These are phyloP conservation scores for Ariopsis seemanni DNA, from an alignment of 2,113 vertebrate species.

Conservation along the genomic window DNA sequence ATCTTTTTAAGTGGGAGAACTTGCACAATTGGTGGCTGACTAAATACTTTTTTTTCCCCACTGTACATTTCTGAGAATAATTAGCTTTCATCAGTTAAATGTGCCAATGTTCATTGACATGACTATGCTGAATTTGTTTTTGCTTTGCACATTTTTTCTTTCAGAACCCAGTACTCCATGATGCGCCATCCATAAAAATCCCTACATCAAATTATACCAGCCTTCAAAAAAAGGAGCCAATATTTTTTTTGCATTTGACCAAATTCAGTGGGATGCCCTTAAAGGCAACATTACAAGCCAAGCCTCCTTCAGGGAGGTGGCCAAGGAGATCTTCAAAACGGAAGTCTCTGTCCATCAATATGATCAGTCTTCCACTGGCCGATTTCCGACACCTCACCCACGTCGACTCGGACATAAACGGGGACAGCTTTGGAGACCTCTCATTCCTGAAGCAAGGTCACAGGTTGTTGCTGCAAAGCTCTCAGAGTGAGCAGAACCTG, in stretches of 20 bases:
- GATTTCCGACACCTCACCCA: conserved; percentile 77
- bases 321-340: conserved; percentile 57
- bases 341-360: conserved; percentile 70
- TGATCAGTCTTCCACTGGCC: conserved; percentile 76
- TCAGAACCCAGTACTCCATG: conserved; percentile 5
- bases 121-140: background rate
- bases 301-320: conserved; percentile 61
- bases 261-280: conserved; percentile 66
- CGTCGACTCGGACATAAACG: conserved; percentile 62
- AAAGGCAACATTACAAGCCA: conserved; percentile 61
- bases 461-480: conserved; percentile 68
- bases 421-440: conserved; percentile 76
- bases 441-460: conserved; percentile 72
- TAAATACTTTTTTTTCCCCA: no score
- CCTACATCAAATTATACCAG: background rate
- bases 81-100: background rate
- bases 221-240: background rate
- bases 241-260: background rate
- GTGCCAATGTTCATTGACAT: background rate
- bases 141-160: background rate
- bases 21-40: no score
- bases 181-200: background rate
- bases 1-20: no score
- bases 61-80: background rate
- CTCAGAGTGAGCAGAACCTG: conserved; percentile 82